Conservation (phyloP, 2,888 invertebrate genomes). For the Frankliniella intonsa region DNA sequence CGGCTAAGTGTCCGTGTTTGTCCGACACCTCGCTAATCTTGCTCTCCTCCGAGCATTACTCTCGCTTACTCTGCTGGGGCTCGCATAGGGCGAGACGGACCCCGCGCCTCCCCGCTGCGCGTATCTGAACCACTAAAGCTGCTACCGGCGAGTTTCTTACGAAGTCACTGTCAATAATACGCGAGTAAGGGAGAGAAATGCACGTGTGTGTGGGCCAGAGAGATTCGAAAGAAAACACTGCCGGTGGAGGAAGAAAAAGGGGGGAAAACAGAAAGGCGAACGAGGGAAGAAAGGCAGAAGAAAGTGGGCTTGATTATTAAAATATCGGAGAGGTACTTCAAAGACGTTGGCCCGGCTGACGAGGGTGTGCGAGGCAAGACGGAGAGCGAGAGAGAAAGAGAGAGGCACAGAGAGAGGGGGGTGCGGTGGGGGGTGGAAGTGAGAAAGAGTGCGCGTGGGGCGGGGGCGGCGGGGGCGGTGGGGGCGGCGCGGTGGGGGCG, state of each 20-base stretch:
- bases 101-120: not conserved
- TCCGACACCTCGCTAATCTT: no score
- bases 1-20: no score
- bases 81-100: not conserved
- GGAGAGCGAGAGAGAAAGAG: not conserved
- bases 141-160: no score
- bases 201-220: not conserved
- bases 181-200: not conserved
- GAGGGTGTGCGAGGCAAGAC: not conserved
- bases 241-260: no score
- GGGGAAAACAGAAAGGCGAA: not conserved
- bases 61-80: no score
- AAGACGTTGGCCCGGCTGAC: conserved; percentile 25
- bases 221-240: no score
- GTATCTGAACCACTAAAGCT: no score
- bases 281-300: not conserved
- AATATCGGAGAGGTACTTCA: conserved; percentile 29
- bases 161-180: not conserved
- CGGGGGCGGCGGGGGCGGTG: not conserved
- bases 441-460: not conserved
- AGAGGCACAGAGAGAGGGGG: not conserved
- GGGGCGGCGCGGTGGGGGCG: not conserved
- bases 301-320: conserved; percentile 27
- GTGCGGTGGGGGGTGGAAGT: not conserved
- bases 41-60: no score